Evolutionary conservation across 2,113 vertebrate genomes (phyloP).

Genomic region (Pomatostomus ruficeps): DNA sequence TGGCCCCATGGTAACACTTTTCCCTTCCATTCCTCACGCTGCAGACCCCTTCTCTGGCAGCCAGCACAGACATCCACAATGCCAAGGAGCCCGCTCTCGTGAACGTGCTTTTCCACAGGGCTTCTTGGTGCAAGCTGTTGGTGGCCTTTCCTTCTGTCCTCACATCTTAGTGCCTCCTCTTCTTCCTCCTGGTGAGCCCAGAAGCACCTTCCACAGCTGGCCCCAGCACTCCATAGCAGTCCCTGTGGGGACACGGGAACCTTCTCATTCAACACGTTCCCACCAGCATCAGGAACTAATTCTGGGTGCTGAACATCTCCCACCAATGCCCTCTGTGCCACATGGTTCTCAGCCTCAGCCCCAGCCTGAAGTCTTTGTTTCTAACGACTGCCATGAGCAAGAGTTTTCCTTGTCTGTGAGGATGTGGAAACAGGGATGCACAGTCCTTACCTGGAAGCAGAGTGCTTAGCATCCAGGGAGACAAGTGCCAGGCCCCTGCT

Average conservation of each 20-base stretch:
- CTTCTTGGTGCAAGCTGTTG: neutral
- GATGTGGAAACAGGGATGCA: neutral
- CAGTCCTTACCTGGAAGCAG: neutral
- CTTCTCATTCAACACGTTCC: neutral
- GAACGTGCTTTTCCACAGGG: neutral
- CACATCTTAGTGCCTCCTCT: neutral
- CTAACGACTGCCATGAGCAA: neutral
- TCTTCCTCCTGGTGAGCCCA: neutral
- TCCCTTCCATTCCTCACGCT: neutral
- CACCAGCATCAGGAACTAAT: neutral
- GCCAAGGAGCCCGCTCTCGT: neutral
- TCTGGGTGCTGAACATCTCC: neutral
- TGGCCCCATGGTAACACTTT: neutral
- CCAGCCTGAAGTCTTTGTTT: neutral
- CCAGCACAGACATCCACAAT: rapidly evolving
- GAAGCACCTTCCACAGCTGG: neutral
- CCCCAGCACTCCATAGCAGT: neutral
- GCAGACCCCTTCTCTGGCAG: neutral
- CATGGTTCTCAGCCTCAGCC: neutral
- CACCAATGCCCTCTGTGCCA: neutral
- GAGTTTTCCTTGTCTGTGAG: neutral
- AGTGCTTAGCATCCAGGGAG: neutral
- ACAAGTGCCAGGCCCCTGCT: too few species aligned
- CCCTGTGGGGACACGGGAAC: rapidly evolving
- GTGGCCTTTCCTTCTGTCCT: neutral